Conservation (phyloP, 2,888 invertebrate species). For the Calliopum simillimum region DNA sequence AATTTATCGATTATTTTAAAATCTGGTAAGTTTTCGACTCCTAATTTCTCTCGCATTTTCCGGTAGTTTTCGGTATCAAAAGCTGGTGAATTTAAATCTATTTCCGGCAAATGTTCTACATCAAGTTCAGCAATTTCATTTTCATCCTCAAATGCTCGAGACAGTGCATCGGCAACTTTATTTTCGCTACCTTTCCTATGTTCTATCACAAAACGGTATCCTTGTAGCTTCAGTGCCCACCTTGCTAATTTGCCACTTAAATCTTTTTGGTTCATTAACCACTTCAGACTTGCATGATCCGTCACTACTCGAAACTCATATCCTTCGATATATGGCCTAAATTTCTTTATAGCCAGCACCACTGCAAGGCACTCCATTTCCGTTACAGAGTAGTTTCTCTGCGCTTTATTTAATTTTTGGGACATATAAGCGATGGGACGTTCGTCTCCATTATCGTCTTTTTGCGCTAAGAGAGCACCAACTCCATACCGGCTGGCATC, state of each 20-base stretch:
- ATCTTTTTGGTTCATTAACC: too few species aligned
- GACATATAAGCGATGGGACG: constrained; percentile 38
- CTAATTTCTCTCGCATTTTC: not conserved
- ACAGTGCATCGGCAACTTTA: constrained; percentile 1
- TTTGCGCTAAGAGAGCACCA: constrained; percentile 35
- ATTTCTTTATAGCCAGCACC: constrained; percentile 32
- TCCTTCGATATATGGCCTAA: constrained; percentile 35
- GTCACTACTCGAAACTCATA: constrained; percentile 21
- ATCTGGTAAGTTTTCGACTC: not conserved
- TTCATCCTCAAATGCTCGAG: not conserved
- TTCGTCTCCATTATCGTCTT: constrained; percentile 32
- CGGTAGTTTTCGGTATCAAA: not conserved
- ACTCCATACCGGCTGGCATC: constrained; percentile 34
- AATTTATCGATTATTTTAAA: constrained; percentile 18
- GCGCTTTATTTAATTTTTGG: constrained; percentile 40
- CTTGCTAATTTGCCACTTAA: too few species aligned
- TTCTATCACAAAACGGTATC: not conserved
- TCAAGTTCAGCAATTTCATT: not conserved
- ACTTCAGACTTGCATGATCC: constrained; percentile 9
- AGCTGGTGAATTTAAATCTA: not conserved
- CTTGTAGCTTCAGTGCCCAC: too few species aligned
- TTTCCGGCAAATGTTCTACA: not conserved
- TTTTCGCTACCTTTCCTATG: constrained; percentile 5
- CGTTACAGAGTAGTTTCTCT: constrained; percentile 31
- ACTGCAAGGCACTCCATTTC: constrained; percentile 35